Conservation (phyloP, 2,797 vertebrate species). For the Eulemur mongoz region DNA sequence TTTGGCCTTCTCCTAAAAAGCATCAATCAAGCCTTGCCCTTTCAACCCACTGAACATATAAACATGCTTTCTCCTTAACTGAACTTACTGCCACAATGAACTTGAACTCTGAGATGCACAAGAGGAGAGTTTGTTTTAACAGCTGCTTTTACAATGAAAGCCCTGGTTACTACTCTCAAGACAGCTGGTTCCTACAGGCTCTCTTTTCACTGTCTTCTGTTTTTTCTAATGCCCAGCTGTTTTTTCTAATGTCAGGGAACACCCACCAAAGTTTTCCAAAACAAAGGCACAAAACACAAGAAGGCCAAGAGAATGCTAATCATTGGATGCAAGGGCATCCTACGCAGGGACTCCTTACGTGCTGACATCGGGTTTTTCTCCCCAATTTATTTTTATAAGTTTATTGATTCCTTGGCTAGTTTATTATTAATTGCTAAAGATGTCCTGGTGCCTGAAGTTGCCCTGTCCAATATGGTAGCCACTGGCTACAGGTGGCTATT, state of each 20-base stretch:
- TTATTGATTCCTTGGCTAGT: neutral
- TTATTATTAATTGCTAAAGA: neutral
- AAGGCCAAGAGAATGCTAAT: neutral
- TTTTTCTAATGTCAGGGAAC: too few relatives aligned
- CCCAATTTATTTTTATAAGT: neutral
- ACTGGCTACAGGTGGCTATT: neutral
- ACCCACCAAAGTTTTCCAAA: slow-evolving; percentile 3
- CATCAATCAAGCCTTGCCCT: neutral
- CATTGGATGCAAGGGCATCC: neutral
- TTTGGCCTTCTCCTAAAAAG: slow-evolving; percentile 8
- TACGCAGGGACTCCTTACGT: neutral
- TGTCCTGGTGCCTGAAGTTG: neutral
- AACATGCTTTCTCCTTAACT: slow-evolving; percentile 58
- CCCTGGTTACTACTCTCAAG: neutral
- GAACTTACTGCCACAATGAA: slow-evolving; percentile 45
- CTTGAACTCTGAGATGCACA: slow-evolving; percentile 55
- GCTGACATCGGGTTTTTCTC: neutral
- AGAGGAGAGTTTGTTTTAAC: slow-evolving; percentile 71
- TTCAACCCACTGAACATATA: neutral
- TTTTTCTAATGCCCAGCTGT: slow-evolving; percentile 47
- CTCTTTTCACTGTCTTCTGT: neutral
- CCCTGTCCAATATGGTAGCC: neutral
- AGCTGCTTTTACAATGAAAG: slow-evolving; percentile 65
- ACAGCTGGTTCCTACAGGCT: slow-evolving; percentile 72
- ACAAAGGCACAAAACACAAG: slow-evolving; percentile 16